These are phyloP conservation scores for Druon quercuslanigerum DNA, from an alignment of 1,140 invertebrate species.

Conservation along the genomic window DNA sequence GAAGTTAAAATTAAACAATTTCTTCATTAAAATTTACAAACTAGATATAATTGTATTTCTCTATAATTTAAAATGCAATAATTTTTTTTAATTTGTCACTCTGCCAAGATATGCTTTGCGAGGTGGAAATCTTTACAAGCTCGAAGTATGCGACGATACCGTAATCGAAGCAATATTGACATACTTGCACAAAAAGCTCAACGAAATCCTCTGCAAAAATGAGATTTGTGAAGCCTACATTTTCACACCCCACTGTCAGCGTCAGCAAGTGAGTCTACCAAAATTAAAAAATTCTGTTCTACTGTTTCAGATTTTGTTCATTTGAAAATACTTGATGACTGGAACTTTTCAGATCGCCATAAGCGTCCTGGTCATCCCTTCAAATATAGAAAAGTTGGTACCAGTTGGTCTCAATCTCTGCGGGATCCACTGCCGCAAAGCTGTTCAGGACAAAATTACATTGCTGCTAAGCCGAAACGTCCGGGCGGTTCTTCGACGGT, in stretches of 20 bases:
- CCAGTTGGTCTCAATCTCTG: conserved; percentile 56
- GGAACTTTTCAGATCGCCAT: conserved; percentile 52
- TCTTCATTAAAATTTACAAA: too few relatives aligned
- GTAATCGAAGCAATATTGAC: conserved; percentile 53
- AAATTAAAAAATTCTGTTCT: not conserved
- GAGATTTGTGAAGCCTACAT: conserved; percentile 58
- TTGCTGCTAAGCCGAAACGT: conserved; percentile 60
- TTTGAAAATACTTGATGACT: conserved; percentile 1
- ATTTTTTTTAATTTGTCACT: conserved; percentile 50
- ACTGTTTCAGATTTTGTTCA: not conserved
- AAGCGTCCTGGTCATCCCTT: conserved; percentile 57
- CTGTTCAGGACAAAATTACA: conserved; percentile 63
- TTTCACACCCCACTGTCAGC: conserved; percentile 57
- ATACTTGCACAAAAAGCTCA: conserved; percentile 59
- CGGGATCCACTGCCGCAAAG: conserved; percentile 62
- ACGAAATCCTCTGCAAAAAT: conserved; percentile 57
- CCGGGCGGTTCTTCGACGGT: conserved; percentile 53
- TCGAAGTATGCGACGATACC: conserved; percentile 56
- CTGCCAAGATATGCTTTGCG: conserved; percentile 58
- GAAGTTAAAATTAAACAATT: not conserved
- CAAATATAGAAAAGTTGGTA: conserved; percentile 57
- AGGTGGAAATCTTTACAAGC: conserved; percentile 58
- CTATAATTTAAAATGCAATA: too few relatives aligned
- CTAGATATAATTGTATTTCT: too few relatives aligned
- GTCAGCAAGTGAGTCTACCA: conserved; percentile 48